phyloP scores from a whole-genome alignment of 2,113 vertebrate genomes.

The Peromyscus polionotus region DNA sequence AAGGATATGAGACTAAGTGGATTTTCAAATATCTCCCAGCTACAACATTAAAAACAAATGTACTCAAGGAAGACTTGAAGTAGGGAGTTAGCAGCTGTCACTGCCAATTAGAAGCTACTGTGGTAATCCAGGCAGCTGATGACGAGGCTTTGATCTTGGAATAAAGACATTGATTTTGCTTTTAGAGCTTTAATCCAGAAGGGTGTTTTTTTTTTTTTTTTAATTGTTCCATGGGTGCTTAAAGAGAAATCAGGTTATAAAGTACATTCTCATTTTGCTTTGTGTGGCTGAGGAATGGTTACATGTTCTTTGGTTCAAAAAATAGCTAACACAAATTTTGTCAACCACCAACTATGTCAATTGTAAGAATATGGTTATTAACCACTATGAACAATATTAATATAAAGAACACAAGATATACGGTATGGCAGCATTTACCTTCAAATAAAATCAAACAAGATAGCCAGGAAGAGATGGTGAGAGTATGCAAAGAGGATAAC shows the following conservation, averaged over 20 bases:
- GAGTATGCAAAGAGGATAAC: neutral
- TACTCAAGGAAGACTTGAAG: neutral
- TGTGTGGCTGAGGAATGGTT: accelerated
- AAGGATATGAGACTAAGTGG: neutral
- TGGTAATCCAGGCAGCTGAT: neutral
- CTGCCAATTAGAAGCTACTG: neutral
- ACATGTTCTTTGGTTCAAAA: neutral
- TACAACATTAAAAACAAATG: neutral
- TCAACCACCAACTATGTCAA: neutral
- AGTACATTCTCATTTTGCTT: neutral
- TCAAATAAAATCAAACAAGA: neutral
- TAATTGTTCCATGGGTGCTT: neutral
- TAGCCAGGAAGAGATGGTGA: neutral
- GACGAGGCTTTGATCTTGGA: neutral
- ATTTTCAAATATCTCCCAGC: neutral
- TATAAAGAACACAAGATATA: neutral
- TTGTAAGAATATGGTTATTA: neutral
- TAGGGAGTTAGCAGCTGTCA: neutral
- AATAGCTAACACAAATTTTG: neutral
- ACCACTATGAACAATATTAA: neutral
- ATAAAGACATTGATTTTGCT: neutral
- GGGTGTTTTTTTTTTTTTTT: neutral
- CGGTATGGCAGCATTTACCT: neutral
- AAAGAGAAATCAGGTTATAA: neutral
- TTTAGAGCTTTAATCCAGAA: neutral